Evolutionary conservation across 2,888 invertebrate genomes (phyloP).

Genomic region (Ectemnius cavifrons): DNA sequence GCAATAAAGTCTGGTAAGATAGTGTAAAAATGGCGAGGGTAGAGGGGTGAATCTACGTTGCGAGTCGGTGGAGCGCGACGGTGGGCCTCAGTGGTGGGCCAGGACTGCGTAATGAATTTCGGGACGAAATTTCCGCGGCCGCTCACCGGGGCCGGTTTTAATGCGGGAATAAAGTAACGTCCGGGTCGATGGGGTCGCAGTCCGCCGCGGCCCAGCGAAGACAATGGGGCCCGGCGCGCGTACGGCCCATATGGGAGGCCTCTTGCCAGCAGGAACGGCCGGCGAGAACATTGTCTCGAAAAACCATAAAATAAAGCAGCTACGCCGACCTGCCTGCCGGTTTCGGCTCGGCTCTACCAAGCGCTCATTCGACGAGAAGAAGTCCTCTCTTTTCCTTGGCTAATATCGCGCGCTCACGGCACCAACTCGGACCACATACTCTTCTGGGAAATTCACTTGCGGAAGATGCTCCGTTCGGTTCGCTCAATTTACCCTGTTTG

Average conservation of each 20-base stretch:
- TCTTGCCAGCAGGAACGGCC: constrained; percentile 67
- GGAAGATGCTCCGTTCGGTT: constrained; percentile 25
- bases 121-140: constrained; percentile 56
- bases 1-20: constrained; percentile 53
- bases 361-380: constrained; percentile 14
- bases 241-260: constrained; percentile 71
- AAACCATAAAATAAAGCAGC: constrained; percentile 77
- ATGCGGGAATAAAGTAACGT: constrained; percentile 74
- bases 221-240: constrained; percentile 69
- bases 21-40: constrained; percentile 46
- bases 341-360: constrained; percentile 47
- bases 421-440: constrained; percentile 6
- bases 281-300: constrained; percentile 75
- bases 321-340: constrained; percentile 34
- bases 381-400: constrained; percentile 29
- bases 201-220: constrained; percentile 62
- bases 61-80: constrained; percentile 30
- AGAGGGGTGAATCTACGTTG: constrained; percentile 31
- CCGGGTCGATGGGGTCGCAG: constrained; percentile 74
- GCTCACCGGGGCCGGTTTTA: constrained; percentile 64
- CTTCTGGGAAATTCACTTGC: constrained; percentile 59
- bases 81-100: constrained; percentile 19
- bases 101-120: constrained; percentile 65
- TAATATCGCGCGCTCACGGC: constrained; percentile 42
- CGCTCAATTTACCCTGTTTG: constrained; percentile 69